phyloP scores from a whole-genome alignment of 1,140 invertebrate genomes.

The roundworm (Caenorhabditis elegans) region WBcel235 BX284602.5:6083001-6083500 shows the following conservation, averaged over 20 bases:
- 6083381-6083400: no score
- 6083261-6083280: constrained; percentile 51
- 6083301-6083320: no score
- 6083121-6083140: constrained; percentile 46
- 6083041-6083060: no score
- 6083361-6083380: no score
- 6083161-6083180: constrained; percentile 94
- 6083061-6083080: constrained; percentile 62
- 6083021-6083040: background rate
- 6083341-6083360: no score
- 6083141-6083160: constrained; percentile 75
- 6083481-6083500: constrained; percentile 84
- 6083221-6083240: constrained; percentile 37
- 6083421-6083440: no score
- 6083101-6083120: constrained; percentile 43
- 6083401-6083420: no score
- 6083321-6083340: no score
- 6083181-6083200: constrained; percentile 98
- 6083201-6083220: constrained; percentile 69
- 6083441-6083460: no score
- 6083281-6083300: constrained; percentile 60
- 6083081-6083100: constrained; percentile 66
- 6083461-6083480: constrained; percentile 74
- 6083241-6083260: constrained; percentile 22
- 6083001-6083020: constrained; percentile 59